These are phyloP conservation scores for Poecilia picta DNA, from an alignment of 2,797 vertebrate genomes.

Conservation along the genomic window DNA sequence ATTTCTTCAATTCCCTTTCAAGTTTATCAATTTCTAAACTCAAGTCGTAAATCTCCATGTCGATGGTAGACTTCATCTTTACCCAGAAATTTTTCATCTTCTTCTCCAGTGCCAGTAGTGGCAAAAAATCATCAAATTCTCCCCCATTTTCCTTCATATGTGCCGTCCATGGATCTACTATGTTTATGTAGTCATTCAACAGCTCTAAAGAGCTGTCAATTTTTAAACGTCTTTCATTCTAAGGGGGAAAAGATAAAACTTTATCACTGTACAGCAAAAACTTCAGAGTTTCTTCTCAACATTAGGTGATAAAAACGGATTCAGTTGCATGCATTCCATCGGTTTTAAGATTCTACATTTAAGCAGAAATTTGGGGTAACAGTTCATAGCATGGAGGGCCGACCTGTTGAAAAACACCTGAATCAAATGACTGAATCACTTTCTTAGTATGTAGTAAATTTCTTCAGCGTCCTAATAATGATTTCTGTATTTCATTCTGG, in stretches of 20 bases:
- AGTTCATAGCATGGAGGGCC: no score
- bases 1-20: background rate
- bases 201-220: background rate
- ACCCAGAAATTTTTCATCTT: background rate
- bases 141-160: background rate
- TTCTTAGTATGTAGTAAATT: no score
- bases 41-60: accelerated
- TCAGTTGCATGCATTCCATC: no score
- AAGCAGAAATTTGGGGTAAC: no score
- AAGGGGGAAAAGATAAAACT: background rate
- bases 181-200: background rate
- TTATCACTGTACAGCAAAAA: background rate
- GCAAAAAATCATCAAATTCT: no score
- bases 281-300: background rate
- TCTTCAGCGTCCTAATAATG: no score
- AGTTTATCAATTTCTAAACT: accelerated
- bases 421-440: no score
- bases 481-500: no score
- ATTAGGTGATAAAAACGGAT: background rate
- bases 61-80: background rate
- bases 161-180: background rate
- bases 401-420: no score
- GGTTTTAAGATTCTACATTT: no score
- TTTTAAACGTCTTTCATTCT: background rate
- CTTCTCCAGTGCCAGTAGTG: background rate